Evolutionary conservation across 2,888 invertebrate species (phyloP).

Genomic region (Erebia epiphron): DNA sequence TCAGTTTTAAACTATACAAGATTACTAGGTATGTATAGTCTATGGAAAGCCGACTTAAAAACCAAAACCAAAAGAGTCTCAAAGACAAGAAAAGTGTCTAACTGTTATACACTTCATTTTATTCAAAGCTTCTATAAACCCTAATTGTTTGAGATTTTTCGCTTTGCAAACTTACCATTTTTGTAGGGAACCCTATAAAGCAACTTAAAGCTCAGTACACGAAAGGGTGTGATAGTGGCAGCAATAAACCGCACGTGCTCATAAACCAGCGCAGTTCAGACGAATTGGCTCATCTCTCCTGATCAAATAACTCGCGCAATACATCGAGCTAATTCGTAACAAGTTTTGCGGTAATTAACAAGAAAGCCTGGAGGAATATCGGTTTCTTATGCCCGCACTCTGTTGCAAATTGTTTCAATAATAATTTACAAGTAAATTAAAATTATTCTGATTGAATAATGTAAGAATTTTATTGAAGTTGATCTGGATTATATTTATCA

Average conservation of each 20-base stretch:
- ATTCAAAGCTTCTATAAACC: too few relatives aligned
- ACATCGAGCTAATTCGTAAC: slow-evolving; percentile 37
- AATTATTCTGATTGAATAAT: background rate
- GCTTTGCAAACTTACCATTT: too few relatives aligned
- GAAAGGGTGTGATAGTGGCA: slow-evolving; percentile 33
- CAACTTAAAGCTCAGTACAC: slow-evolving; percentile 13
- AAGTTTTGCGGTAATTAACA: slow-evolving; percentile 17
- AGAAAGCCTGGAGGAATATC: slow-evolving; percentile 6
- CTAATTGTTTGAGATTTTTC: too few relatives aligned
- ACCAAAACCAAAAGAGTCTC: background rate
- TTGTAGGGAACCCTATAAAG: slow-evolving; percentile 9
- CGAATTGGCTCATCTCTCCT: slow-evolving; percentile 57
- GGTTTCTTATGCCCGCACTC: slow-evolving; percentile 17
- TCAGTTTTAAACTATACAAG: background rate
- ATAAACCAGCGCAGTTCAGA: slow-evolving; percentile 53
- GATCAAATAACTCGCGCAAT: slow-evolving; percentile 55
- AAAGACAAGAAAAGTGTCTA: background rate
- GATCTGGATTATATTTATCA: too few relatives aligned
- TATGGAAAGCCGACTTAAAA: background rate
- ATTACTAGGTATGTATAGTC: background rate
- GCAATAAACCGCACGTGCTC: slow-evolving; percentile 62
- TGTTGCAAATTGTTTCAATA: slow-evolving; percentile 19
- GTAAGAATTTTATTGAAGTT: too few relatives aligned
- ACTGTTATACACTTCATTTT: too few relatives aligned
- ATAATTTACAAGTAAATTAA: background rate